Base-by-base conservation (phyloP, 2,113 vertebrate species). In the Salvator merianae region DNA sequence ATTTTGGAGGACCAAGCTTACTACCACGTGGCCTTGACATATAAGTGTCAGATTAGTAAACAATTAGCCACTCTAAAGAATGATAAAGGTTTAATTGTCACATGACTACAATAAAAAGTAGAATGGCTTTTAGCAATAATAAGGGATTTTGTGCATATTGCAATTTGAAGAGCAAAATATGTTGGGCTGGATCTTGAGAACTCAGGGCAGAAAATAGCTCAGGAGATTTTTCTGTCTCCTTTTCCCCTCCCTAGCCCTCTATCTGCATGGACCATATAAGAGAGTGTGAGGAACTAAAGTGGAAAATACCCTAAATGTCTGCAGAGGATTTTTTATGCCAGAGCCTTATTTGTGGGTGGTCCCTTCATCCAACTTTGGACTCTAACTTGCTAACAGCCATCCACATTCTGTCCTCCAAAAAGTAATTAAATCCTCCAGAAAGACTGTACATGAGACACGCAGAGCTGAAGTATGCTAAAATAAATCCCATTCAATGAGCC, bases 21-120 rank as follows among this genome's bases (percentile, higher is more conserved):
- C 2, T 40, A 66, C 30, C 59, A 83, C 30, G 63, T 66, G 55
- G 55, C 55, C 30, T 1, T 53, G 66, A 88, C 82, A 77, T 79
- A 84, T 88, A 66, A 76, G 7, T 8, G 70, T 12, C 9, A 13
- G 3, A n/a, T 47, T n/a, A 71, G 38, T 34, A 38, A 36, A 47
- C 34, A 30, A 55, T 14, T 85, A 63, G 30, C 18, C 81, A 87
- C 16, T 84, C 79, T 88, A 53, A 79, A 86, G 26, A 82, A 55
- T 74, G 81, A 92, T 32, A 76, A 89, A 40, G 69, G 82, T 91
- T 85, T 85, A 90, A 83, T 87, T 87, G 73, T 47, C 81, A 87
- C 72, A 12, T 40, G 55, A 40, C 32, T 28, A 62, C 30, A 83
- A 84, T 65, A 87, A 83, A 90, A 91, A 76, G 77, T 84, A 89